A percentile compares a stretch with the other conserved stretches of the same genome.
phyloP scores from a whole-genome alignment of 2,888 invertebrate species.

The Ophonus ardosiacus region DNA sequence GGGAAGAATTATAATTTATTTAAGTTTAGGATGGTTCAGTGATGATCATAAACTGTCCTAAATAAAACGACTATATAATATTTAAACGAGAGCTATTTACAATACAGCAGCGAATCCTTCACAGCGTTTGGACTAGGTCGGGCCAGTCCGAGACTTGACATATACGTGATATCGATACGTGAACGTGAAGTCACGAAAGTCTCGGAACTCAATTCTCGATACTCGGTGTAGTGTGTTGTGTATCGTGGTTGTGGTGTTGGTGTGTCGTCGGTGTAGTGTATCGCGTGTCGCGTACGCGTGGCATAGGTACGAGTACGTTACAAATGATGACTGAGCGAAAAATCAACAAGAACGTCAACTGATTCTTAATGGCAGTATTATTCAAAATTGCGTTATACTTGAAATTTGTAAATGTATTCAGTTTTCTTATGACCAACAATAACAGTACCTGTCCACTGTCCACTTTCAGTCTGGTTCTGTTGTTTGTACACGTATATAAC shows the following conservation, averaged over 20 bases:
- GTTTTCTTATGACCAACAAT: slow-evolving; percentile 48
- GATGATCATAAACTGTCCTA: slow-evolving; percentile 64
- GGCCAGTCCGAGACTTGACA: slow-evolving; percentile 13
- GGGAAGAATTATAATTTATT: slow-evolving; percentile 75
- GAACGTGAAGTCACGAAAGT: background rate
- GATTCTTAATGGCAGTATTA: slow-evolving; percentile 64
- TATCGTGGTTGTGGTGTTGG: slow-evolving; percentile 36
- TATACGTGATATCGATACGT: background rate
- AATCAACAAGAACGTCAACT: slow-evolving; percentile 60
- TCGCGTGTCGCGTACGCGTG: slow-evolving; percentile 37
- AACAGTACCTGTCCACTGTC: slow-evolving; percentile 44
- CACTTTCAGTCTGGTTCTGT: slow-evolving; percentile 41
- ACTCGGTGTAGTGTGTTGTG: slow-evolving; percentile 40
- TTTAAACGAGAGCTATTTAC: slow-evolving; percentile 62
- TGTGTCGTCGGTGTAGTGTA: slow-evolving; percentile 32
- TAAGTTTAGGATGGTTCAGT: slow-evolving; percentile 69
- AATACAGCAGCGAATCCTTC: slow-evolving; percentile 56
- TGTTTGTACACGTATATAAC: slow-evolving; percentile 16
- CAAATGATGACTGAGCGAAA: slow-evolving; percentile 63
- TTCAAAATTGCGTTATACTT: slow-evolving; percentile 63
- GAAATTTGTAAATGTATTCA: slow-evolving; percentile 44
- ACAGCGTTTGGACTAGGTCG: slow-evolving; percentile 33
- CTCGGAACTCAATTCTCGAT: slow-evolving; percentile 31
- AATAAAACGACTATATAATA: slow-evolving; percentile 63
- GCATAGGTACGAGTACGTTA: slow-evolving; percentile 59